Conservation (phyloP, 2,888 invertebrate genomes). For the Drosophila diplacantha region DNA sequence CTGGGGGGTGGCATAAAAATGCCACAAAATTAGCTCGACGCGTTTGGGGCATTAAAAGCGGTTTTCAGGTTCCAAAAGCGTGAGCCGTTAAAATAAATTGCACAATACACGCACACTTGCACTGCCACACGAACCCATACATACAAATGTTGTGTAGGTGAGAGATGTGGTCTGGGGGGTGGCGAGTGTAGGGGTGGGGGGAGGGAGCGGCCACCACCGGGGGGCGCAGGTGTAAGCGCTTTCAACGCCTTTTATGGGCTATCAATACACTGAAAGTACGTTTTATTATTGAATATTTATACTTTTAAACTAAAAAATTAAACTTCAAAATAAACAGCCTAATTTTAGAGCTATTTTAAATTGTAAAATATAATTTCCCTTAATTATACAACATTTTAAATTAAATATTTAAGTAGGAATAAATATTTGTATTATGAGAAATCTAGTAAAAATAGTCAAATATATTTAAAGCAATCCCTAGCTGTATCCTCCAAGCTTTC, state of each 20-base stretch:
- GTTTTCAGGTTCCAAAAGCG: constrained; percentile 59
- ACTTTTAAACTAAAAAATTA: not conserved
- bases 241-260: constrained; percentile 63
- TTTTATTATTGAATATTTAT: no score
- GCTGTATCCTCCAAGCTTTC: not conserved
- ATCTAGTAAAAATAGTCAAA: not conserved
- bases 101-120: constrained; percentile 53
- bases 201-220: constrained; percentile 35
- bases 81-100: constrained; percentile 70
- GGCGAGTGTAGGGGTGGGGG: not conserved
- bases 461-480: not conserved
- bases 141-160: constrained; percentile 4
- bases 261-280: constrained; percentile 6
- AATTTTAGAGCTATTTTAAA: no score
- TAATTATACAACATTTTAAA: not conserved
- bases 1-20: constrained; percentile 55
- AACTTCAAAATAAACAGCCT: not conserved
- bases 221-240: constrained; percentile 63
- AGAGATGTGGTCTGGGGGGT: not conserved
- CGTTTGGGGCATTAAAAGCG: constrained; percentile 69
- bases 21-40: constrained; percentile 69
- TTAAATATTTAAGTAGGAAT: not conserved
- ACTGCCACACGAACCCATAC: constrained; percentile 7
- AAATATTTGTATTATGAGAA: no score
- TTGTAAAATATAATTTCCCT: not conserved